Evolutionary conservation across 2,113 vertebrate species (phyloP).

Genomic region (Gobius niger): DNA sequence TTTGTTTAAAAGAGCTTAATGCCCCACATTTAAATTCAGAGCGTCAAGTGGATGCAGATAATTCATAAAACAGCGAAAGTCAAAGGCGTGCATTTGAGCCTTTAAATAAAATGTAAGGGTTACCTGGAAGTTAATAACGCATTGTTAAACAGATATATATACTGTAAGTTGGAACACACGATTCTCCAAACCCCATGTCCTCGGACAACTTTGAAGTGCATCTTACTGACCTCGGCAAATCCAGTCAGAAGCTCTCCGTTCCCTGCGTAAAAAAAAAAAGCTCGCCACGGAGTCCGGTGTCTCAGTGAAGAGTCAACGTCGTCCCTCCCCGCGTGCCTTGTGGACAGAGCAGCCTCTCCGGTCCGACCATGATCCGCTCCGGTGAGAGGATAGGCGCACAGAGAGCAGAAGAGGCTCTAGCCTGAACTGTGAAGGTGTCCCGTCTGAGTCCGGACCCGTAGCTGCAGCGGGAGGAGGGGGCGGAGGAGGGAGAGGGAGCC

Average conservation of each 20-base stretch:
- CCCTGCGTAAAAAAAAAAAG: conserved; percentile 7
- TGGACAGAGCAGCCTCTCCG: conserved; percentile 2
- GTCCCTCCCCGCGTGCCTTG: conserved; percentile 17
- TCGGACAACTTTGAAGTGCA: conserved; percentile 48
- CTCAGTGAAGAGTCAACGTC: conserved; percentile 29
- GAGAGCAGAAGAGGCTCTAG: neutral
- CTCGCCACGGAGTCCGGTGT: conserved; percentile 24
- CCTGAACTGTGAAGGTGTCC: conserved; percentile 61
- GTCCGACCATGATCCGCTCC: conserved; percentile 29
- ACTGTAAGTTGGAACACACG: conserved; percentile 1
- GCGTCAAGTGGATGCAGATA: neutral
- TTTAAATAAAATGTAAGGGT: neutral
- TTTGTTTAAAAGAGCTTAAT: neutral
- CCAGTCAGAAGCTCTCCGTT: conserved; percentile 11
- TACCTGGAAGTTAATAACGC: no score
- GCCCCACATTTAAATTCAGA: neutral
- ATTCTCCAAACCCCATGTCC: neutral
- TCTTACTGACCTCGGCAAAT: conserved; percentile 36
- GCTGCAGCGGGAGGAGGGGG: conserved; percentile 44
- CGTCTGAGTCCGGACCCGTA: conserved; percentile 51
- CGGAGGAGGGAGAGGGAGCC: conserved; percentile 33
- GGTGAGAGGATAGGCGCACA: conserved; percentile 18
- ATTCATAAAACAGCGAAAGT: neutral
- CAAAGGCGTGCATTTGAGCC: neutral
- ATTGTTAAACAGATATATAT: neutral